Evolutionary conservation across 2,113 vertebrate species (phyloP).

Genomic region (Ptilonorhynchus violaceus): DNA sequence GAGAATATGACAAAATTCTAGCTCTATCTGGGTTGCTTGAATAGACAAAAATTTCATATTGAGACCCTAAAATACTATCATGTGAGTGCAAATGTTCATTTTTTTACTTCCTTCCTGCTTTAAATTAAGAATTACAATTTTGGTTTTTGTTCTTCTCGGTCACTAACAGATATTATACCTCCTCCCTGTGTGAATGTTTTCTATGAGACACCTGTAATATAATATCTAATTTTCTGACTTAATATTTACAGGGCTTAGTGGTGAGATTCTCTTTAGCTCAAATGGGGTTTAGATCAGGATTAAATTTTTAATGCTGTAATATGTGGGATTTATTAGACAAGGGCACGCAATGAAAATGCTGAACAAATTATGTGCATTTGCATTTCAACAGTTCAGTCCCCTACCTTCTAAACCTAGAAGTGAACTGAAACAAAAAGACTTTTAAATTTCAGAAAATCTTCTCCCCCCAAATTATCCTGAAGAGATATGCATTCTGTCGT

Average conservation of each 20-base stretch:
- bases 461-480: background rate
- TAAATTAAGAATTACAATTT: background rate
- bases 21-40: background rate
- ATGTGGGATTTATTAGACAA: background rate
- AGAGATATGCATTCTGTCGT: background rate
- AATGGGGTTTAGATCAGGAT: background rate
- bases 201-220: background rate
- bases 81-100: background rate
- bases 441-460: background rate
- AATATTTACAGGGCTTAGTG: background rate
- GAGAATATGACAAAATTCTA: background rate
- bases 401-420: background rate
- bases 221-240: background rate
- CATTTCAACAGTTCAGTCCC: background rate
- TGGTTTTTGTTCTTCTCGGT: background rate
- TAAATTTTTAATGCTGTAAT: background rate
- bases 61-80: background rate
- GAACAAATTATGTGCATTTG: background rate
- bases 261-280: background rate
- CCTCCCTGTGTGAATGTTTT: background rate
- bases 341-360: background rate
- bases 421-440: background rate
- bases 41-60: background rate
- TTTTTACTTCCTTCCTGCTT: background rate
- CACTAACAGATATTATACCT: background rate